Conservation (phyloP, 2,888 invertebrate genomes). For the Sinotaia quadrata region DNA sequence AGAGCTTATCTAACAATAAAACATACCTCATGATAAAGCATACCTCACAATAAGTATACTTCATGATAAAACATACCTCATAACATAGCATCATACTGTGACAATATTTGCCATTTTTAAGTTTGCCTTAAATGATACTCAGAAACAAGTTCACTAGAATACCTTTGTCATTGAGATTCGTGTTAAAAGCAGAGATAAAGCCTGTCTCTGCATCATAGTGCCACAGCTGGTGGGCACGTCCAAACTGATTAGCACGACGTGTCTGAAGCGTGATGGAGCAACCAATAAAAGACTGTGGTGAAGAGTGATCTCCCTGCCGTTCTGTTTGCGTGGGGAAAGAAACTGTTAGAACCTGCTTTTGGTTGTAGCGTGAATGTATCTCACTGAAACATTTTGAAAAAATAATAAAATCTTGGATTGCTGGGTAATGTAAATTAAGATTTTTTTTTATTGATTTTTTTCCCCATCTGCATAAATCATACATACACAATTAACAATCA, state of each 20-base stretch:
- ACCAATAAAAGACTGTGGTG: constrained; percentile 58
- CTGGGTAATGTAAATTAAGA: too few relatives aligned
- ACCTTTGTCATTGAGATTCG: constrained; percentile 69
- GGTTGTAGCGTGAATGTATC: constrained; percentile 64
- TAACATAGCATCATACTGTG: background rate
- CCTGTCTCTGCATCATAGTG: constrained; percentile 66
- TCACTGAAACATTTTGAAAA: constrained; percentile 63
- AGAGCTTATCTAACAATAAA: too few relatives aligned
- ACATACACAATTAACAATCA: too few relatives aligned
- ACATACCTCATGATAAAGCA: too few relatives aligned
- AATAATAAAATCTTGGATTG: too few relatives aligned
- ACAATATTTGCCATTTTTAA: background rate
- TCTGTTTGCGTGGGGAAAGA: constrained; percentile 60
- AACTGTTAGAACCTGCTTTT: constrained; percentile 65
- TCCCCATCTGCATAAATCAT: too few relatives aligned
- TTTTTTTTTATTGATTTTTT: too few relatives aligned
- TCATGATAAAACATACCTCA: too few relatives aligned
- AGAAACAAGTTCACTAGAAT: background rate
- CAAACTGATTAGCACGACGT: constrained; percentile 61
- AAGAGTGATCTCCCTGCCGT: constrained; percentile 48
- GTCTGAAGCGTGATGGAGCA: constrained; percentile 67
- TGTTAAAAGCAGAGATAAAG: constrained; percentile 65
- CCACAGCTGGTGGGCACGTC: constrained; percentile 71
- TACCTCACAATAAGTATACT: too few relatives aligned
- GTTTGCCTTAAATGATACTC: background rate